Conservation (phyloP, 1,140 invertebrate species). For the Branchinecta lindahli region DNA sequence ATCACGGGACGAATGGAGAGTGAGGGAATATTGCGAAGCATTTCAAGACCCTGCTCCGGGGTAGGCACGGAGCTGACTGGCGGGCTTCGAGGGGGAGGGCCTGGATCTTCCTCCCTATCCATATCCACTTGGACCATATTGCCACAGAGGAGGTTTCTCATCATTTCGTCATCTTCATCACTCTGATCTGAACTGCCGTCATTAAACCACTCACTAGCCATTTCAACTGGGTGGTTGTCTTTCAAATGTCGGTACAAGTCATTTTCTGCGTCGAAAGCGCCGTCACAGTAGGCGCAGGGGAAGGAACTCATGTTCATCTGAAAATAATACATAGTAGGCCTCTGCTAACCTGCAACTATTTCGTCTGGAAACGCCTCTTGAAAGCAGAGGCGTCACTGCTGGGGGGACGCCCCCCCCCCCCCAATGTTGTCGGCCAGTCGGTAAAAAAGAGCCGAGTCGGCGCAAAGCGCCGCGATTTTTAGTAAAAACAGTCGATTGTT, state of each 20-base stretch:
- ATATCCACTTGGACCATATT: background rate
- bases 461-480: too few species aligned
- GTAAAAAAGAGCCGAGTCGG: too few species aligned
- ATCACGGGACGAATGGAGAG: background rate
- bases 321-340: too few species aligned
- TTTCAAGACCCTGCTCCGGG: background rate
- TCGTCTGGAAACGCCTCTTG: too few species aligned
- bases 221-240: background rate
- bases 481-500: too few species aligned
- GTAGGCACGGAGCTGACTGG: background rate
- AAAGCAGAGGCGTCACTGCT: too few species aligned
- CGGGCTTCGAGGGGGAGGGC: background rate
- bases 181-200: background rate
- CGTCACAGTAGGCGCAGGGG: background rate
- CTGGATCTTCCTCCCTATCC: background rate
- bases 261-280: background rate
- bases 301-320: background rate
- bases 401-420: too few species aligned
- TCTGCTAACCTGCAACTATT: too few species aligned
- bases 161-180: background rate
- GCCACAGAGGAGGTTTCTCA: background rate
- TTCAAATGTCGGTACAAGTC: background rate
- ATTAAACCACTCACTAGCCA: background rate
- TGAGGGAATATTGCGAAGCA: background rate
- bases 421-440: too few species aligned